Evolutionary conservation across 1,140 invertebrate species (phyloP), one percentile per base, ranked within the genome.

Genomic region (Drosophila tani): DNA sequence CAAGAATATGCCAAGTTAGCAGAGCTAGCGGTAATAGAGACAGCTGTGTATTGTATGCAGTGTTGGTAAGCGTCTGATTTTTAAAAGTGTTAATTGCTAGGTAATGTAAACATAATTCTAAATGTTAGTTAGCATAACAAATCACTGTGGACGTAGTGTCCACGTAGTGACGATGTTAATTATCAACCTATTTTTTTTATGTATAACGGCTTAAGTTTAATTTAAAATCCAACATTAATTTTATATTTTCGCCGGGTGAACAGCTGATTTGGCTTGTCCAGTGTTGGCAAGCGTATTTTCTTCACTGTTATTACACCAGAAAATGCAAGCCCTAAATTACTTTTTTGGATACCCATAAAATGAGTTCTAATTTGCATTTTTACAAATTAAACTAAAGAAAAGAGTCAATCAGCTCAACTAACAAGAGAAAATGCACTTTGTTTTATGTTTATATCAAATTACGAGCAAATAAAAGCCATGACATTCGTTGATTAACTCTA

Each of bases 301-400:
- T 5, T 3, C 19, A 15, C 29, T 60, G 45, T 17, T 65, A 24
- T 35, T 60, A 45, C 41, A 66, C 24, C 29, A 60, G 15, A 56
- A 38, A 35, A 29, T 17, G 29, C n/a, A 35, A 65, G 12, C 12
- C 53, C 21, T 32, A 35, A 35, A 12, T 35, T 35, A 35, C 1
- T 35, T 35, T 3, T 35, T 35, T 11, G 3, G 11, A 11, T 9
- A 35, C 32, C 9, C 8, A 35, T 35, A 9, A 55, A 38, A 55
- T 35, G 1, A 19, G 6, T 35, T 53, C 0, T 7, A 53, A 19
- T 19, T 53, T 53, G 3, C 29, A 35, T 35, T 8, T 35, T 35
- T 11, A 0, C 32, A 35, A 3, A 35, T 35, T 35, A 35, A 35
- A 35, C 32, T 11, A 35, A 9, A 35, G 2, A 41, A n/a, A 3